phyloP scores from a whole-genome alignment of 2,888 invertebrate genomes.

The Monopis laevigella region DNA sequence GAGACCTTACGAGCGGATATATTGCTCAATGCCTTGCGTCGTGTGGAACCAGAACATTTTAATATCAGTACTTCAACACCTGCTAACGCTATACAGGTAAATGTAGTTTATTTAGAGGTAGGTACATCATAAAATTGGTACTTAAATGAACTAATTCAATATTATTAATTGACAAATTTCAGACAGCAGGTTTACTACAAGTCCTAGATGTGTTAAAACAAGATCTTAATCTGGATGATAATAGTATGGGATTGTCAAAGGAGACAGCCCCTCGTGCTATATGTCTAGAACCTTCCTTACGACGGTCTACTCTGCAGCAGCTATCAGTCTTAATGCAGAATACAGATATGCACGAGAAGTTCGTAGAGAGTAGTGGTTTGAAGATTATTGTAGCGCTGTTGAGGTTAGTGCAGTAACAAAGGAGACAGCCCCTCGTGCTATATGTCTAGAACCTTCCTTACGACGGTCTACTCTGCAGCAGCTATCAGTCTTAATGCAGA shows the following conservation, averaged over 20 bases:
- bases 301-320: conserved; percentile 74
- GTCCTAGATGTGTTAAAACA: conserved; percentile 54
- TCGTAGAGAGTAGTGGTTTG: conserved; percentile 67
- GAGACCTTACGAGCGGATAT: conserved; percentile 49
- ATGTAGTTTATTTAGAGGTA: background rate
- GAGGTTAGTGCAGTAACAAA: too few relatives aligned
- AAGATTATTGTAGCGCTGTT: conserved; percentile 46
- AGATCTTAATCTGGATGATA: conserved; percentile 41
- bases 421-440: too few relatives aligned
- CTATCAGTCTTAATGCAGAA: conserved; percentile 74
- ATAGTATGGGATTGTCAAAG: conserved; percentile 29
- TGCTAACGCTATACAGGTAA: conserved; percentile 39
- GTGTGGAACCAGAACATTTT: conserved; percentile 43
- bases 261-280: conserved; percentile 25
- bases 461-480: conserved; percentile 74
- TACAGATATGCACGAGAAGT: conserved; percentile 66
- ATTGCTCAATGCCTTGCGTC: conserved; percentile 40
- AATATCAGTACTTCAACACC: conserved; percentile 42
- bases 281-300: conserved; percentile 70
- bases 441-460: conserved; percentile 75
- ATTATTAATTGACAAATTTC: background rate
- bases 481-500: conserved; percentile 72
- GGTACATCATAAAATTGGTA: background rate
- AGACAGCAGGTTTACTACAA: conserved; percentile 48
- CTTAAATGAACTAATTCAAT: background rate